Evolutionary conservation across 2,888 invertebrate species (phyloP), one percentile per base, ranked within the genome.

Genomic region (Norana najaformis): DNA sequence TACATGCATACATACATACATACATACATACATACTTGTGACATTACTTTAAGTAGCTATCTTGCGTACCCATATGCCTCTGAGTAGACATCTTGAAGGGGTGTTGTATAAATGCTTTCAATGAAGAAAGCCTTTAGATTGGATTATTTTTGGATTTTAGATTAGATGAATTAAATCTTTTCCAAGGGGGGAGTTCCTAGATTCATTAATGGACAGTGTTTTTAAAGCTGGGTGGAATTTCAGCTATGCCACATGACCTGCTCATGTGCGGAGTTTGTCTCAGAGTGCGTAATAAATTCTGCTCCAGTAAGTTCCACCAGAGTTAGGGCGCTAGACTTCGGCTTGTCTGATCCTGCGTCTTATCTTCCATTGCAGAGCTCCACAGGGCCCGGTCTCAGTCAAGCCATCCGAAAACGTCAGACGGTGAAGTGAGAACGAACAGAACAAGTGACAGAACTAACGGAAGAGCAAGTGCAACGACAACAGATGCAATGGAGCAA

Each of bases 1-100:
- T 85, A 85, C 36, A 85, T 85, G 30, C 30, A n/a, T 85, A 85
- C 36, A 85, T 85, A 85, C 30, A n/a, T 85, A 85, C 30, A 85
- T 85, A 85, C 36, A 36, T 85, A 36, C n/a, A n/a, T 85, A 36
- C 36, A 85, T 85, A 14, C n/a, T n/a, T n/a, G n/a, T n/a, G n/a
- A n/a, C n/a, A n/a, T n/a, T n/a, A n/a, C n/a, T n/a, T n/a, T n/a
- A n/a, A n/a, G n/a, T n/a, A n/a, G n/a, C n/a, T n/a, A n/a, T n/a
- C n/a, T n/a, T n/a, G n/a, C n/a, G n/a, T n/a, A n/a, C n/a, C n/a
- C n/a, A n/a, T n/a, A n/a, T n/a, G n/a, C n/a, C n/a, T n/a, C n/a
- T n/a, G n/a, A n/a, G n/a, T n/a, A n/a, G n/a, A n/a, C n/a, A n/a
- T n/a, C n/a, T n/a, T n/a, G n/a, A n/a, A n/a, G n/a, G n/a, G n/a